A percentile compares a stretch with the other conserved stretches of the same genome.
Evolutionary conservation across 30 jellyfish, hydroid and myxozoan species (phyloP).

Genomic region (Chironex yamaguchii): DNA sequence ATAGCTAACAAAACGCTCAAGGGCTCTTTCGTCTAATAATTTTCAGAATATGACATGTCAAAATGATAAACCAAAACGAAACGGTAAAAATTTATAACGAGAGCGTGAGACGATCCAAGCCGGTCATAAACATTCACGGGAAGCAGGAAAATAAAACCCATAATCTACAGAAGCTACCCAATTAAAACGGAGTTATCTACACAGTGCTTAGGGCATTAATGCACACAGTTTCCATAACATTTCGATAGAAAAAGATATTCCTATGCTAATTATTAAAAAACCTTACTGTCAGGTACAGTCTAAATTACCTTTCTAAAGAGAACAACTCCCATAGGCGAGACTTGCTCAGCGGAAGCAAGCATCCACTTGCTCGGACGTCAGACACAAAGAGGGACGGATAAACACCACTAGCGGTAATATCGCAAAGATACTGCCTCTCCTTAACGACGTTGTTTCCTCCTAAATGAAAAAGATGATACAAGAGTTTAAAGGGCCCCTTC

Average conservation of each 20-base stretch:
- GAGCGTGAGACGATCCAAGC: not conserved
- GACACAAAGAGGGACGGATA: slow-evolving; percentile 69
- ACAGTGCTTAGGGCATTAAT: too few species aligned
- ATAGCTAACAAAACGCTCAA: too few species aligned
- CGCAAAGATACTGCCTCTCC: slow-evolving; percentile 26
- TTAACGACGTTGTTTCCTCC: slow-evolving; percentile 1
- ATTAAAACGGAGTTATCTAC: too few species aligned
- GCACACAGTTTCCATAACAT: not conserved
- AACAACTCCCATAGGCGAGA: slow-evolving; percentile 71
- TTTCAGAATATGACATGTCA: too few species aligned
- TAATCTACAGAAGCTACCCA: too few species aligned
- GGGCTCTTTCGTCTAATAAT: too few species aligned
- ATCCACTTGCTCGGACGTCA: slow-evolving; percentile 87
- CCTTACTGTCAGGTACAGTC: too few species aligned
- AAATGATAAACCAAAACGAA: not conserved
- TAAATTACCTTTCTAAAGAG: slow-evolving; percentile 73
- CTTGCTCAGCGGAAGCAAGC: slow-evolving; percentile 69
- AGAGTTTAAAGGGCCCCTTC: not conserved
- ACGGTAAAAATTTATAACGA: not conserved
- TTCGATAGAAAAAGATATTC: not conserved
- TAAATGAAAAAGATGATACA: not conserved
- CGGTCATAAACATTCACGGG: not conserved
- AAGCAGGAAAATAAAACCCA: not conserved
- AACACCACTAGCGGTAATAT: slow-evolving; percentile 64
- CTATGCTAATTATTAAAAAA: not conserved